A percentile compares a stretch with the other conserved stretches of the same genome.
Evolutionary conservation across 2,888 invertebrate species (phyloP).

Genomic region (Drosophila colorata): DNA sequence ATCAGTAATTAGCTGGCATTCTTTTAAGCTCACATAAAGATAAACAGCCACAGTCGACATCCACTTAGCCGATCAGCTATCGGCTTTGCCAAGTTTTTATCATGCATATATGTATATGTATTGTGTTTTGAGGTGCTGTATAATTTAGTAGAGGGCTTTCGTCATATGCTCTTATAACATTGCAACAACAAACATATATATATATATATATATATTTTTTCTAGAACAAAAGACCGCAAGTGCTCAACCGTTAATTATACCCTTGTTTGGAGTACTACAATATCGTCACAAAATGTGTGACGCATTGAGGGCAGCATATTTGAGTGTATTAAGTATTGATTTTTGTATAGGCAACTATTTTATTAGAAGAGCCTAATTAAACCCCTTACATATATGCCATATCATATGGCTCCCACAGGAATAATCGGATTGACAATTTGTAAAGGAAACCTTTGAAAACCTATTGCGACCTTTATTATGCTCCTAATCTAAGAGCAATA

Average conservation of each 20-base stretch:
- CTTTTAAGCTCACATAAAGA: constrained; percentile 23
- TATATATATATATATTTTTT: neutral
- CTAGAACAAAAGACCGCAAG: neutral
- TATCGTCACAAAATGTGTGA: neutral
- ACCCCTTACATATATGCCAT: too few relatives aligned
- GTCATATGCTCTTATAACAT: neutral
- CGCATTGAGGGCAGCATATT: too few relatives aligned
- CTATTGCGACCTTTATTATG: too few relatives aligned
- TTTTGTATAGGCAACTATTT: too few relatives aligned
- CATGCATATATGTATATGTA: constrained; percentile 14
- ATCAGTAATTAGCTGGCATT: constrained; percentile 14
- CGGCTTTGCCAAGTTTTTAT: constrained; percentile 37
- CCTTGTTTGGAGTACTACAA: neutral
- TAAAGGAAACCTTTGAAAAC: too few relatives aligned
- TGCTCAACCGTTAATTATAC: neutral
- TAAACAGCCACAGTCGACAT: constrained; percentile 28
- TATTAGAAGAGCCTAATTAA: too few relatives aligned
- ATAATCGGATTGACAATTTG: too few relatives aligned
- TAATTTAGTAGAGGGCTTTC: neutral
- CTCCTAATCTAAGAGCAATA: too few relatives aligned
- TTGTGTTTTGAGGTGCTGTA: constrained; percentile 3
- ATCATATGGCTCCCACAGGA: too few relatives aligned
- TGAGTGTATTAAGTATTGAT: too few relatives aligned
- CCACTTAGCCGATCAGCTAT: constrained; percentile 26
- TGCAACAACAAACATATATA: neutral